phyloP scores from a whole-genome alignment of 2,113 vertebrate species.

The Paratilapia polleni region DNA sequence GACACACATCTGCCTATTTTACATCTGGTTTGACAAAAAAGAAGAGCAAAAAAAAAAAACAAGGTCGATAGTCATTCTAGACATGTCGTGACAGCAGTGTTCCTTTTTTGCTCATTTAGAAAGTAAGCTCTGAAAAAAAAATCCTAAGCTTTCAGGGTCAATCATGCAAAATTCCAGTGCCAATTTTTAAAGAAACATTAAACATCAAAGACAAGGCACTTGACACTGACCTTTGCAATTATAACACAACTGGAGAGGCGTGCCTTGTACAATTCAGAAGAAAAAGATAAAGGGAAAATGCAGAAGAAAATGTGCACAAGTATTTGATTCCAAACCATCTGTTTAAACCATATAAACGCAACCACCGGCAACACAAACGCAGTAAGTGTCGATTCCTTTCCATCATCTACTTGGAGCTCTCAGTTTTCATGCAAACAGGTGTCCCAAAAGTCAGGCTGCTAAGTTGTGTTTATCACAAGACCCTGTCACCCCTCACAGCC shows the following conservation, averaged over 20 bases:
- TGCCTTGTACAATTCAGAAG: not conserved
- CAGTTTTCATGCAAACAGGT: constrained; percentile 76
- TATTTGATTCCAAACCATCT: constrained; percentile 43
- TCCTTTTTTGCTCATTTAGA: constrained; percentile 21
- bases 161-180: not conserved
- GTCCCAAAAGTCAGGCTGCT: constrained; percentile 57
- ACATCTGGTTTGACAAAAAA: constrained; percentile 24
- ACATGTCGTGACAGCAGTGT: constrained; percentile 24
- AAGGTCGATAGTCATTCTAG: not conserved
- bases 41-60: not conserved
- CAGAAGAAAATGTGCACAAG: not conserved
- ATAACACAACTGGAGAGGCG: not conserved
- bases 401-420: constrained; percentile 58
- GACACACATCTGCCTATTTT: constrained; percentile 31
- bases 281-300: not conserved
- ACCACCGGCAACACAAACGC: constrained; percentile 32
- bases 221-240: not conserved
- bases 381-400: constrained; percentile 45
- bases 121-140: not conserved
- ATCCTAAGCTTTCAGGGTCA: not conserved
- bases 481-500: constrained; percentile 4
- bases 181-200: not conserved
- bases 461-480: constrained; percentile 37
- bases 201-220: not conserved
- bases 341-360: constrained; percentile 40